Conservation (phyloP, 2,113 vertebrate genomes). For the Phalacrocorax aristotelis region DNA sequence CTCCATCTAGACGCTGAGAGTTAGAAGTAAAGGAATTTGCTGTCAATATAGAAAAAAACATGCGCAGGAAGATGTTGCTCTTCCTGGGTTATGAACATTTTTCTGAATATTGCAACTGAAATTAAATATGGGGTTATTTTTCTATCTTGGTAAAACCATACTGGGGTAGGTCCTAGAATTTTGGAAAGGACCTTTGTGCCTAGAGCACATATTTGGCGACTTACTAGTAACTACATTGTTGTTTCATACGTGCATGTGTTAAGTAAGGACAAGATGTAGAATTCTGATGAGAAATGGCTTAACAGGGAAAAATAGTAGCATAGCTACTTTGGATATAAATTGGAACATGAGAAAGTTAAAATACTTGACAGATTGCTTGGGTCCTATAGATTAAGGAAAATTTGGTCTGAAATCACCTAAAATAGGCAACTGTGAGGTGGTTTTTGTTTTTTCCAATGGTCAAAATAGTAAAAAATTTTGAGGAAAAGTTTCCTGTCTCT, state of each 20-base stretch:
- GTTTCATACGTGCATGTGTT: neutral
- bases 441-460: neutral
- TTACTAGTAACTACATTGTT: neutral
- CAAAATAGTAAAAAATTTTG: neutral
- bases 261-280: neutral
- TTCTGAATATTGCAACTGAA: neutral
- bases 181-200: neutral
- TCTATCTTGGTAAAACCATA: neutral
- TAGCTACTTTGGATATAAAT: neutral
- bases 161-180: neutral
- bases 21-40: neutral
- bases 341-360: neutral
- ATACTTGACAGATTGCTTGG: neutral
- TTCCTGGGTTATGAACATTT: neutral
- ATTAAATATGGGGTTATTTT: neutral
- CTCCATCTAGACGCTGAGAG: neutral
- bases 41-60: neutral
- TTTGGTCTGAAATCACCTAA: neutral
- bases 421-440: rapidly evolving
- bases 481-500: neutral
- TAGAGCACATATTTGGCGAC: neutral
- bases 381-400: neutral
- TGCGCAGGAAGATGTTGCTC: neutral
- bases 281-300: neutral
- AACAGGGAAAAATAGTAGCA: neutral